Evolutionary conservation across 2,888 invertebrate species (phyloP).

Genomic region (Pachycephus smyrnensis): DNA sequence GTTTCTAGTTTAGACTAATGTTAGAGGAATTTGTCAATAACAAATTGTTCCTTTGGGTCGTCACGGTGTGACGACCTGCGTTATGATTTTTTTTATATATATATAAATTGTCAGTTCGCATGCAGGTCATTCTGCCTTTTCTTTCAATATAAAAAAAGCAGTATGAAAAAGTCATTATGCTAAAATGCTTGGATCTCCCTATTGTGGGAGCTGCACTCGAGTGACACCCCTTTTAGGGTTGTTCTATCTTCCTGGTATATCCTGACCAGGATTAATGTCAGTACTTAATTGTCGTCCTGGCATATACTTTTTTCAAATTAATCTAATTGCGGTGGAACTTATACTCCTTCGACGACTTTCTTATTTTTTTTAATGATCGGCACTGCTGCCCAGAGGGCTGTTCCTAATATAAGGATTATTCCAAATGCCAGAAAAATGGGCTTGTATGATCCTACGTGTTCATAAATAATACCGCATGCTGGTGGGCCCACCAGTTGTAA

Average conservation of each 20-base stretch:
- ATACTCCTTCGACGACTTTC: constrained; percentile 41
- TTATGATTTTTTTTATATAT: constrained; percentile 1
- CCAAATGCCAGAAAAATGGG: constrained; percentile 82
- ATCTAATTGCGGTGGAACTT: not conserved
- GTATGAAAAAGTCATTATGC: not conserved
- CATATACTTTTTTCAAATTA: not conserved
- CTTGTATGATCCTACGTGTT: constrained; percentile 74
- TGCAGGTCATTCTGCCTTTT: not conserved
- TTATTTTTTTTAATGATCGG: constrained; percentile 74
- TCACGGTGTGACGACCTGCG: not conserved
- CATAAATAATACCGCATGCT: constrained; percentile 80
- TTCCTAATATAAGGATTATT: constrained; percentile 78
- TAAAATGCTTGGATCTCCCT: not conserved
- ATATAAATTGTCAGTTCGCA: constrained; percentile 5
- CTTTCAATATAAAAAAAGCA: not conserved
- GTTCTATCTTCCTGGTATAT: not conserved
- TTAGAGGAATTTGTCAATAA: not conserved
- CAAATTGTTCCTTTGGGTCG: not conserved
- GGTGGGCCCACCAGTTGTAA: constrained; percentile 86
- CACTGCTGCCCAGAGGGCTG: constrained; percentile 80
- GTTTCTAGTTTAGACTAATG: not conserved
- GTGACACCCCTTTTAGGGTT: not conserved
- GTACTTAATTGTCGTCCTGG: not conserved
- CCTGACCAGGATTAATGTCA: not conserved
- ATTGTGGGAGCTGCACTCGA: not conserved